Evolutionary conservation across 2,888 invertebrate genomes (phyloP), one percentile per base, ranked within the genome.

Genomic region (Antheraea assamensis): DNA sequence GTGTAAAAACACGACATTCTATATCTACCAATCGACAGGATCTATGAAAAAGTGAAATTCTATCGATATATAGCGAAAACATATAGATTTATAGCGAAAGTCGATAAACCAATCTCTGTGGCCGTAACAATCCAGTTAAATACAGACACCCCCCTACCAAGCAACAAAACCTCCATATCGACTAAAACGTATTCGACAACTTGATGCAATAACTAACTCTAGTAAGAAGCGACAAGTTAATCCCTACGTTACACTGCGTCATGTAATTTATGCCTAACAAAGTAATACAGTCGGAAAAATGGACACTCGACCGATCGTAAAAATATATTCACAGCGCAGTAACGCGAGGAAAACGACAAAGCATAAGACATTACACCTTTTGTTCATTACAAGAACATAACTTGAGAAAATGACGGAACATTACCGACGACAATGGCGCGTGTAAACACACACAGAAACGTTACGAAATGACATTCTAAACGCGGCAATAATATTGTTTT

Each of bases 251-350:
- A 61, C 3, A 61, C 13, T 30, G 35, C 15, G n/a, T n/a, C 35
- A 35, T 35, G 68, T 68, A 35, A 68, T 35, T n/a, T 35, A 35
- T n/a, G 8, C 31, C n/a, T 21, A 68, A 68, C 68, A 68, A 68
- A 35, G 68, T 68, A 68, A 35, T n/a, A 68, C 68, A 68, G 21
- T 68, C 35, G 35, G 68, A 68, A 68, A 68, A 35, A 68, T 68
- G 35, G 35, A 4, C 27, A 15, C 27, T 61, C 27, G 27, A 13
- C 3, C 21, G 35, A 21, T 68, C 68, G 68, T 68, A 68, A 68
- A 68, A 68, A n/a, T 31, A 31, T 35, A 35, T 68, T 35, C 35
- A 35, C 15, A 68, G 19, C 35, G 35, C 7, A n/a, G 21, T 10
- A 35, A 19, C 68, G 3, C 31, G 31, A 19, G 30, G 30, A 30